Conservation (phyloP, 2,797 vertebrate genomes). For the Oceanodroma leucorhoa region DNA sequence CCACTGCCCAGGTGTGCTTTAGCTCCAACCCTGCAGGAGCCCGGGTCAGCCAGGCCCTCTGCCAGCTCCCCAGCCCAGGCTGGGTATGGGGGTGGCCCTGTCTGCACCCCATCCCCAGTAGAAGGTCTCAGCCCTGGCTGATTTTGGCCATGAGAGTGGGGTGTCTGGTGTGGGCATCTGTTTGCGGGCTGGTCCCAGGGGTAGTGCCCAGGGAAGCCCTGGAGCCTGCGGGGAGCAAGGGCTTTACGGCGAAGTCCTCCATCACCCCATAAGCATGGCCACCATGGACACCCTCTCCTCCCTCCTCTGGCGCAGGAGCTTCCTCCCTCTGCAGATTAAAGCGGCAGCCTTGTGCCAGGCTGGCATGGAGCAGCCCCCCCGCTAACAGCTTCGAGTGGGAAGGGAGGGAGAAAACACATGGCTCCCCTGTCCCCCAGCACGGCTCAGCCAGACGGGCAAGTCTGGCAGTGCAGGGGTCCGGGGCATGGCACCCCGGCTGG, state of each 20-base stretch:
- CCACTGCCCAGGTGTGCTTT: rapidly evolving
- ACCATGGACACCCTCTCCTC: neutral
- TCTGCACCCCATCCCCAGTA: neutral
- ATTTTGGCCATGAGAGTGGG: rapidly evolving
- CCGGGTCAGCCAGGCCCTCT: neutral
- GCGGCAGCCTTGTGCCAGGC: neutral
- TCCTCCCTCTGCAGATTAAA: neutral
- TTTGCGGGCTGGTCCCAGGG: neutral
- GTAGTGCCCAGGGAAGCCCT: neutral
- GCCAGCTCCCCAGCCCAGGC: neutral
- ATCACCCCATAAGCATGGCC: neutral
- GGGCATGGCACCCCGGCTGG: neutral
- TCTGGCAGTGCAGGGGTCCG: neutral
- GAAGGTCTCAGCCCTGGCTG: neutral
- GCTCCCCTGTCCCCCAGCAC: rapidly evolving
- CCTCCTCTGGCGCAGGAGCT: neutral
- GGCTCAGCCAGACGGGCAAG: neutral
- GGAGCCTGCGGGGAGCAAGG: rapidly evolving
- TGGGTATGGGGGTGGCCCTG: neutral
- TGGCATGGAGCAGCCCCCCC: neutral
- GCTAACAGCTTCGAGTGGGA: neutral
- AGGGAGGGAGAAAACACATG: neutral
- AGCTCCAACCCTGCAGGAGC: neutral
- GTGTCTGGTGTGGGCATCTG: neutral
- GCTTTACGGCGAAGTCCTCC: neutral